Percentiles rank a stretch among this genome's conserved stretches.
Evolutionary conservation across 2,888 invertebrate genomes (phyloP).

Genomic region (Epinotia bilunana): DNA sequence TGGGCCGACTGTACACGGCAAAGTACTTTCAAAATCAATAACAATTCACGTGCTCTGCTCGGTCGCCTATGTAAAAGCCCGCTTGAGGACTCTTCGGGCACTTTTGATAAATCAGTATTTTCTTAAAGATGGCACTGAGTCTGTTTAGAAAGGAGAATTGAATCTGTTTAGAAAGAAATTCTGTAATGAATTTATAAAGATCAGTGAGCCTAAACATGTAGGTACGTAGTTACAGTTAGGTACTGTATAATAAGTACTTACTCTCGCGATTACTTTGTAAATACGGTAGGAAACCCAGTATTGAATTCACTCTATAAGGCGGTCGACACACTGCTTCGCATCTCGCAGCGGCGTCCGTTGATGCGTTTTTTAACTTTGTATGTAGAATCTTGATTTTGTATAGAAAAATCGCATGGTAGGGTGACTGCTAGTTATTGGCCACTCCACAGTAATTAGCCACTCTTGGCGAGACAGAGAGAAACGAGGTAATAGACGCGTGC

Average conservation of each 20-base stretch:
- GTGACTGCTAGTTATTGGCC: too few relatives aligned
- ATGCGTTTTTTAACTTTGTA: too few relatives aligned
- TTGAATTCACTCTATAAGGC: conserved; percentile 22
- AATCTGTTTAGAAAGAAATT: conserved; percentile 53
- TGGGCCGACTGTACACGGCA: conserved; percentile 21
- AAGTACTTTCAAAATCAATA: conserved; percentile 61
- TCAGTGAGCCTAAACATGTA: conserved; percentile 32
- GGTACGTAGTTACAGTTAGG: not conserved
- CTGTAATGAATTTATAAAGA: conserved; percentile 49
- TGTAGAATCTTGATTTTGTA: too few relatives aligned
- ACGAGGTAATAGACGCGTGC: too few relatives aligned
- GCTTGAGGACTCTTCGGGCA: conserved; percentile 53
- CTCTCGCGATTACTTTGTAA: conserved; percentile 1
- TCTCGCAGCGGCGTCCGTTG: too few relatives aligned
- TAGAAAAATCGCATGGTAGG: too few relatives aligned
- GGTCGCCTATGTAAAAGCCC: conserved; percentile 60
- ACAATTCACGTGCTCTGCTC: conserved; percentile 58
- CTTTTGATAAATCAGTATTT: conserved; percentile 67
- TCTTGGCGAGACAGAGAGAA: too few relatives aligned
- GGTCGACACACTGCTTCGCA: too few relatives aligned
- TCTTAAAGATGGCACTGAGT: conserved; percentile 57
- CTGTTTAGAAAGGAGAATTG: conserved; percentile 53
- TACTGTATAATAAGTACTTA: not conserved
- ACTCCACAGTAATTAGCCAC: too few relatives aligned
- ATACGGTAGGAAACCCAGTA: not conserved